These are phyloP conservation scores for Mungos mungo DNA, from an alignment of 2,113 vertebrate species.

Conservation along the genomic window DNA sequence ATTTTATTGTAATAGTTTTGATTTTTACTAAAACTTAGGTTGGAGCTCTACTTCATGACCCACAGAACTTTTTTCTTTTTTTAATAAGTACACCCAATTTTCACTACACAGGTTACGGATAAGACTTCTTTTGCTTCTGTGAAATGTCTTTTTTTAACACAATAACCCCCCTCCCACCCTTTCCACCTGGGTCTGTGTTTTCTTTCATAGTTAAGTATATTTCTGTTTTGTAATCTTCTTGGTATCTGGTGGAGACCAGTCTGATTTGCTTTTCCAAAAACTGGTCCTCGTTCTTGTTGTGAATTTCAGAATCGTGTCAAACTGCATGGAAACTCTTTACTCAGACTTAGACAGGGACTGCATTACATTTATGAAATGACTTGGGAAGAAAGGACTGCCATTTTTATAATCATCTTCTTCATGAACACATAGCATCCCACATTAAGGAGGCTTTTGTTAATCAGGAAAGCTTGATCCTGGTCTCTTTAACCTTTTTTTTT, in stretches of 20 bases:
- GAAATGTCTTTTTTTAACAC: not conserved
- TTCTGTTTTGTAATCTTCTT: not conserved
- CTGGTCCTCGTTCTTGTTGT: not conserved
- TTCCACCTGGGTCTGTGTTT: not conserved
- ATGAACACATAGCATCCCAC: not conserved
- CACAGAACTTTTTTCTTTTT: not conserved
- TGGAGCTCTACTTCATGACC: too few species aligned
- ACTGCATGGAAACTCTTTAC: not conserved
- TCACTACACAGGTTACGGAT: not conserved
- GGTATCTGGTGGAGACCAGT: not conserved
- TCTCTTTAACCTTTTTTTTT: not conserved
- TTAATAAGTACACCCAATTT: not conserved
- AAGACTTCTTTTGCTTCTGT: not conserved
- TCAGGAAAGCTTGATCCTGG: not conserved
- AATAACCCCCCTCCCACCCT: not conserved
- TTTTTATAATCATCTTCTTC: not conserved
- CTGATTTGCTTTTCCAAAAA: too few species aligned
- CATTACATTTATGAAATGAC: not conserved
- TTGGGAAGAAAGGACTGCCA: not conserved
- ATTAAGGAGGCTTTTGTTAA: not conserved
- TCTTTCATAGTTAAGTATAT: not conserved
- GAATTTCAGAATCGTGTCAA: not conserved
- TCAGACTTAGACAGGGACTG: not conserved
- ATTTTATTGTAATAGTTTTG: not conserved
- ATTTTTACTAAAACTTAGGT: not conserved